A percentile compares a stretch with the other conserved stretches of the same genome.
phyloP scores from a whole-genome alignment of 2,797 vertebrate genomes.

The Denticeps clupeoides region DNA sequence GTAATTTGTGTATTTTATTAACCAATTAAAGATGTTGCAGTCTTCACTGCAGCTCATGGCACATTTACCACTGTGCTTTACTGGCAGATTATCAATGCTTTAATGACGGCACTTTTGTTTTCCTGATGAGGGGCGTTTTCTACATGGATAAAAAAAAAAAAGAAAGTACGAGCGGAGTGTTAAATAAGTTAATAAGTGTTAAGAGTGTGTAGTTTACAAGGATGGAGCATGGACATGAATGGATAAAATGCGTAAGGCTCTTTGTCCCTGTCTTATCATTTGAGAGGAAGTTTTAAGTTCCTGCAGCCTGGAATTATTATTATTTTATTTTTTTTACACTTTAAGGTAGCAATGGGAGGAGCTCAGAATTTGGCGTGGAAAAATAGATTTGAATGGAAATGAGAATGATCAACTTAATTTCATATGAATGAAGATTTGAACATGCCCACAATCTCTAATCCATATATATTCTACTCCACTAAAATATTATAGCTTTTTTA shows the following conservation, averaged over 20 bases:
- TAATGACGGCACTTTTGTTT: conserved; percentile 25
- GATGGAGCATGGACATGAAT: conserved; percentile 1
- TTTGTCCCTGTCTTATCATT: conserved; percentile 2
- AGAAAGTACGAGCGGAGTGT: too few relatives aligned
- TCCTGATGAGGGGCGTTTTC: conserved; percentile 22
- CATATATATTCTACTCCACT: conserved; percentile 66
- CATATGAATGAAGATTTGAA: conserved; percentile 46
- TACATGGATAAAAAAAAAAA: conserved; percentile 4
- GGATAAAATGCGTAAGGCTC: conserved; percentile 4
- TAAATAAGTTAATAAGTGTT: too few relatives aligned
- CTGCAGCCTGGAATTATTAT: too few relatives aligned
- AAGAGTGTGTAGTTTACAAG: too few relatives aligned
- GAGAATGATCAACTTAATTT: conserved; percentile 30
- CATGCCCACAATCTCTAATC: conserved; percentile 59
- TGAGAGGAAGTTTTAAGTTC: too few relatives aligned
- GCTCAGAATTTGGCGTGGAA: too few relatives aligned
- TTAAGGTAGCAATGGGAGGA: too few relatives aligned
- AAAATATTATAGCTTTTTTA: conserved; percentile 67
- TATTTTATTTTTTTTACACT: not conserved
- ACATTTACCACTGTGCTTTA: conserved; percentile 45
- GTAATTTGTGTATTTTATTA: conserved; percentile 53
- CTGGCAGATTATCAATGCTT: conserved; percentile 44
- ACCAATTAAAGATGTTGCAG: conserved; percentile 41
- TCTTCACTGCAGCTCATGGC: conserved; percentile 39
- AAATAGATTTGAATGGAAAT: too few relatives aligned